Evolutionary conservation across 2,113 vertebrate species (phyloP).

Genomic region (Lasiurus cinereus): DNA sequence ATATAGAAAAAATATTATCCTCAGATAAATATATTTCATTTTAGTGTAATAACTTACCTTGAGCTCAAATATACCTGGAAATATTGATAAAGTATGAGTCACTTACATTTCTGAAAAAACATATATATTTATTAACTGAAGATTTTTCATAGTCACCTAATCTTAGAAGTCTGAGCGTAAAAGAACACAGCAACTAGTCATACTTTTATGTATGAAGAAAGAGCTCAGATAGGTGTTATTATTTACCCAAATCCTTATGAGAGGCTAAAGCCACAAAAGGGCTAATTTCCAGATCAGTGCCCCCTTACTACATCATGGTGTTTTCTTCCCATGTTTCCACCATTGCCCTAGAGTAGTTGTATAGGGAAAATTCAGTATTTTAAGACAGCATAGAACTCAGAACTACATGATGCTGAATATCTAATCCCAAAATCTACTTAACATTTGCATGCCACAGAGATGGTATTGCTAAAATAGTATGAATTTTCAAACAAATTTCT

Average conservation of each 20-base stretch:
- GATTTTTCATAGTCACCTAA: not conserved
- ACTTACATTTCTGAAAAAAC: conserved; percentile 20
- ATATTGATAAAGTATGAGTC: not conserved
- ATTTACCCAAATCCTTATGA: not conserved
- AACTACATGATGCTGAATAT: not conserved
- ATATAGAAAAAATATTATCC: not conserved
- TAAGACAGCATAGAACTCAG: not conserved
- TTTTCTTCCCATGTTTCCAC: not conserved
- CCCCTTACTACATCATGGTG: no score
- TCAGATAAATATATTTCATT: not conserved
- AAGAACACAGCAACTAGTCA: not conserved
- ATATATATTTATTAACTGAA: not conserved
- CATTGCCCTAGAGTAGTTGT: not conserved
- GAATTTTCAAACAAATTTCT: conserved; percentile 15
- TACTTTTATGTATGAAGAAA: not conserved
- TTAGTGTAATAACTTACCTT: not conserved
- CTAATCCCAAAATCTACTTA: not conserved
- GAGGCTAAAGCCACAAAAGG: not conserved
- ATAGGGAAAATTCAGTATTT: not conserved
- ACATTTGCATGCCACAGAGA: not conserved
- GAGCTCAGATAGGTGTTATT: not conserved
- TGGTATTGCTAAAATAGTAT: not conserved
- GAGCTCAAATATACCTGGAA: not conserved
- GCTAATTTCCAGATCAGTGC: not conserved
- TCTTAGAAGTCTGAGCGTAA: not conserved